Conservation (phyloP, 2,888 invertebrate species). For the Atrina japonica region DNA sequence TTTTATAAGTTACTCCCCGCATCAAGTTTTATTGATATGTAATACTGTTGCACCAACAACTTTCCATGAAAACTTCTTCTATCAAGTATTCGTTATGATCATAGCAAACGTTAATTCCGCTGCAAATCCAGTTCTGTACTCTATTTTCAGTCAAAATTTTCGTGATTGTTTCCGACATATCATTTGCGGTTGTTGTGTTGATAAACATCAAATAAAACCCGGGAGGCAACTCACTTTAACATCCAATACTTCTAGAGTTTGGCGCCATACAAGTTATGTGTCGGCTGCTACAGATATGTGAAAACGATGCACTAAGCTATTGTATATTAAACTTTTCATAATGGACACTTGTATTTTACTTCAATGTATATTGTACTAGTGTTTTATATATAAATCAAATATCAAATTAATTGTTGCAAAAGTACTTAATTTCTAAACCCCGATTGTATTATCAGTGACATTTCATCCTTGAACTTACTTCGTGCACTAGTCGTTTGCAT, state of each 20-base stretch:
- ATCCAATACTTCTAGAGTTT: slow-evolving; percentile 55
- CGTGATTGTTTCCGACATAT: slow-evolving; percentile 69
- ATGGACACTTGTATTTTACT: no score
- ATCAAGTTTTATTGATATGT: slow-evolving; percentile 79
- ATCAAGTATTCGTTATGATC: slow-evolving; percentile 77
- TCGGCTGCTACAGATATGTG: slow-evolving; percentile 39
- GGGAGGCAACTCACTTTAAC: slow-evolving; percentile 45
- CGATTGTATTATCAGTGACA: no score
- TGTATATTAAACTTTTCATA: no score
- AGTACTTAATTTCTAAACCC: no score
- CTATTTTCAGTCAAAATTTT: slow-evolving; percentile 80
- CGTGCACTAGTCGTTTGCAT: no score
- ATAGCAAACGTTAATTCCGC: slow-evolving; percentile 80
- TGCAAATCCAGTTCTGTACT: slow-evolving; percentile 80
- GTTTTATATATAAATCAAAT: no score
- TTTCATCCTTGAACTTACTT: no score
- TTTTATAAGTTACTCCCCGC: slow-evolving; percentile 82
- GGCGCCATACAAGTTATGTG: slow-evolving; percentile 62
- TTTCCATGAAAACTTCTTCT: slow-evolving; percentile 77
- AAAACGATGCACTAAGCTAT: no score
- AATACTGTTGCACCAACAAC: slow-evolving; percentile 68
- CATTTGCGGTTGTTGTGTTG: slow-evolving; percentile 61
- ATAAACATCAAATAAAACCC: slow-evolving; percentile 31
- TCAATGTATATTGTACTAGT: no score
- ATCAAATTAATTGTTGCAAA: no score